Evolutionary conservation across 2,113 vertebrate genomes (phyloP), one percentile per base, ranked within the genome.

Genomic region (Forbesichthys papilliferus): DNA sequence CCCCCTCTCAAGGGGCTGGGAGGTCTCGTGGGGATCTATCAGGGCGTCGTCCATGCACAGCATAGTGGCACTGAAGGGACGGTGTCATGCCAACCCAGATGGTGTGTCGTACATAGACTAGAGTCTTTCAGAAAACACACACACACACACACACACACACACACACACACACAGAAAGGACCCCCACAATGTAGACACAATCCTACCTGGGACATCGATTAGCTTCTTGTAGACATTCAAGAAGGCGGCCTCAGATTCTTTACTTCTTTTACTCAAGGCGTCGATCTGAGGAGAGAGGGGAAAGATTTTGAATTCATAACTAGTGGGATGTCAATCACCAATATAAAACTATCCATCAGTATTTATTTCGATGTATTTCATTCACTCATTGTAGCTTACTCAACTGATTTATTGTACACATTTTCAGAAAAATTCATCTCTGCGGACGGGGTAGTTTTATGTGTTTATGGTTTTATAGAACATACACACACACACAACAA

Each of bases 221-320:
- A 99, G 92, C 93, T 95, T 95, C 87, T 99, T 99, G 87, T 99
- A 99, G 83, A 99, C 96, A 82, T 98, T 98, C 91, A 99, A 92
- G 93, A 99, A 99, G 88, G 98, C 97, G 69, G 96, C 95, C 91
- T 99, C 98, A 73, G 98, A 96, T 94, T 99, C 97, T 95, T 99
- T 99, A 92, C 98, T 99, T 92, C 97, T 94, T 91, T 97, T 98
- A 86, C 97, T 98, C 91, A 99, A 88, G 69, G 97, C 96, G 82
- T 99, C 98, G 54, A 99, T 97, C 98, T 99, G 87, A 48, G 68
- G 67, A 83, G 66, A 61, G 7, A 49, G 18, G 49, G 64, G 3
- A 5, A 62, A 36, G 61, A 61, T 11, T 11, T 4, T 42, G 36
- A 42, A 42, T 42, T 42, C 27, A 8, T 42, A 42, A 42, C 36